phyloP scores from a whole-genome alignment of 1,140 invertebrate species.

The Drosophila jambulina region DNA sequence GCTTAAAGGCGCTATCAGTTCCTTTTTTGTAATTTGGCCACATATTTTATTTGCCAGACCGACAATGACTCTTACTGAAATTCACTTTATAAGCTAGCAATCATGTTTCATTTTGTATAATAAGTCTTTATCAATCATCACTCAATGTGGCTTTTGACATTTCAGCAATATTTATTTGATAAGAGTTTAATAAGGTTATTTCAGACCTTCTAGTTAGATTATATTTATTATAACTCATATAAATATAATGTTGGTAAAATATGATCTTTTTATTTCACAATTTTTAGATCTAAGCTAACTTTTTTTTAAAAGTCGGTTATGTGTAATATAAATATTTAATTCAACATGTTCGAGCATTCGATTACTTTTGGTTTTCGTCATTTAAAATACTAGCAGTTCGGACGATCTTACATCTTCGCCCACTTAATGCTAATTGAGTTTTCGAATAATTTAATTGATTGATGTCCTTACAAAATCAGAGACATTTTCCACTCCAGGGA shows the following conservation, averaged over 20 bases:
- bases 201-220: too few relatives aligned
- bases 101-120: not conserved
- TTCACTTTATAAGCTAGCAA: not conserved
- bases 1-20: not conserved
- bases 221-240: too few relatives aligned
- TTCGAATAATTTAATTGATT: constrained; percentile 15
- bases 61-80: not conserved
- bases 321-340: not conserved
- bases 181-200: not conserved
- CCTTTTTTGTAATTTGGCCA: not conserved
- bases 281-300: not conserved
- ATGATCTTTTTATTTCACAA: not conserved
- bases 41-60: not conserved
- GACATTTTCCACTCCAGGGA: constrained; percentile 31
- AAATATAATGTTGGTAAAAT: too few relatives aligned
- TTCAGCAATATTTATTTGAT: not conserved
- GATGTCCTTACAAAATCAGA: constrained; percentile 12
- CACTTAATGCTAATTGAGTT: constrained; percentile 10
- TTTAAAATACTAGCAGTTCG: not conserved
- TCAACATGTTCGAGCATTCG: not conserved
- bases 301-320: not conserved
- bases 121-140: not conserved
- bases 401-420: not conserved
- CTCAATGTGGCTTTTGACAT: not conserved
- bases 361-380: not conserved